Conservation (phyloP, 2,797 vertebrate genomes). For the Hyperoplus immaculatus region DNA sequence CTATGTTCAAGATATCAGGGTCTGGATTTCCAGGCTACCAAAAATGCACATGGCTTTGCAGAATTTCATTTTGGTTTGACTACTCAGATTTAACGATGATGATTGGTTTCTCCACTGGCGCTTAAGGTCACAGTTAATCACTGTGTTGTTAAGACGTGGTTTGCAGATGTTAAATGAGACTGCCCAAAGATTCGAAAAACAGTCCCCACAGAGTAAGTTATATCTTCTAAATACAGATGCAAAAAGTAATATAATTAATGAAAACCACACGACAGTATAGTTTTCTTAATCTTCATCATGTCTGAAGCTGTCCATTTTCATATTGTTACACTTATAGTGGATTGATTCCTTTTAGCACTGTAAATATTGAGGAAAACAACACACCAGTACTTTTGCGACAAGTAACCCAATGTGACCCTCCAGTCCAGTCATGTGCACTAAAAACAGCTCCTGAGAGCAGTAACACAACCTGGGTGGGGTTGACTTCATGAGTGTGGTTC, state of each 20-base stretch:
- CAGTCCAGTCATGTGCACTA: neutral
- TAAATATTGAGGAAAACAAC: slow-evolving; percentile 12
- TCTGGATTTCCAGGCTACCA: too few relatives aligned
- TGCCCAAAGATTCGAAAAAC: neutral
- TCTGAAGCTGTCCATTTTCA: neutral
- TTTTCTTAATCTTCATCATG: neutral
- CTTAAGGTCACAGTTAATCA: neutral
- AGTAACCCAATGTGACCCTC: neutral
- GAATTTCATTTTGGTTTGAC: slow-evolving; percentile 7
- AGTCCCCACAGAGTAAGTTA: slow-evolving; percentile 11
- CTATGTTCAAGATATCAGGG: too few relatives aligned
- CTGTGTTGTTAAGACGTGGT: slow-evolving; percentile 13
- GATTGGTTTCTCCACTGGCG: slow-evolving; percentile 15
- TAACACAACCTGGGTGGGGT: slow-evolving; percentile 28
- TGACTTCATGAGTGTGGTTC: slow-evolving; percentile 44
- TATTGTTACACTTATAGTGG: neutral
- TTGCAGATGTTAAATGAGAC: slow-evolving; percentile 26
- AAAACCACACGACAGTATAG: too few relatives aligned
- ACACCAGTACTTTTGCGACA: neutral
- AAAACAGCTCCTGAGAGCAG: slow-evolving; percentile 31
- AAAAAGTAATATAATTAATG: neutral
- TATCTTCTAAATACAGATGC: neutral
- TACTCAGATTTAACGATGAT: slow-evolving; percentile 9
- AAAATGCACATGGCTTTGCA: neutral
- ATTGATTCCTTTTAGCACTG: neutral